These are phyloP conservation scores for Bhutanitis thaidina DNA, from an alignment of 2,888 invertebrate genomes.

Conservation along the genomic window DNA sequence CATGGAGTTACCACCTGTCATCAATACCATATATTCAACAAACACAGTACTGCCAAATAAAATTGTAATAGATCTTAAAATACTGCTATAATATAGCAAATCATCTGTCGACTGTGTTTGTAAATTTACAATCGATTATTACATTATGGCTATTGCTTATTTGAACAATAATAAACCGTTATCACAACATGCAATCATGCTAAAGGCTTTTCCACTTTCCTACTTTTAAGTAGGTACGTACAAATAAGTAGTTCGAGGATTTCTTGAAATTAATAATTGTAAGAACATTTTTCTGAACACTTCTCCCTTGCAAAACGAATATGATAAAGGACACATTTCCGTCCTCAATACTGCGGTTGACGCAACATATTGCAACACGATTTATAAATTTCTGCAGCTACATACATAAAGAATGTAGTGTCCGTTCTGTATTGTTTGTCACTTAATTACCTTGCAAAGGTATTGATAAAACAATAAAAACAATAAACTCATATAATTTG, in stretches of 20 bases:
- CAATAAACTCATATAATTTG: constrained; percentile 30
- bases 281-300: constrained; percentile 66
- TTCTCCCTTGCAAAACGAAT: constrained; percentile 45
- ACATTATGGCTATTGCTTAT: constrained; percentile 9
- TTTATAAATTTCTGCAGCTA: constrained; percentile 39
- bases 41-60: constrained; percentile 4
- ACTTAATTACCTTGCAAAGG: constrained; percentile 69
- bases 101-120: neutral
- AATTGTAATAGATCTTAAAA: neutral
- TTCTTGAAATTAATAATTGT: constrained; percentile 69
- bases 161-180: constrained; percentile 23
- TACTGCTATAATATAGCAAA: neutral
- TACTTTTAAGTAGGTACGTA: constrained; percentile 60
- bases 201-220: constrained; percentile 59
- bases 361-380: constrained; percentile 37
- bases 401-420: constrained; percentile 54
- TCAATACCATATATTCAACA: neutral
- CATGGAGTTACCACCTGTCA: neutral
- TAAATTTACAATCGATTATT: neutral
- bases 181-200: constrained; percentile 61
- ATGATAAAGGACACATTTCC: constrained; percentile 59
- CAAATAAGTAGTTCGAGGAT: constrained; percentile 63
- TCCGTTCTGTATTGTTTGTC: constrained; percentile 63
- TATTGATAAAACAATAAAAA: constrained; percentile 70
- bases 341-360: constrained; percentile 58